Evolutionary conservation across 2,113 vertebrate genomes (phyloP), one percentile per base, ranked within the genome.

Genomic region (Accipiter cooperii): DNA sequence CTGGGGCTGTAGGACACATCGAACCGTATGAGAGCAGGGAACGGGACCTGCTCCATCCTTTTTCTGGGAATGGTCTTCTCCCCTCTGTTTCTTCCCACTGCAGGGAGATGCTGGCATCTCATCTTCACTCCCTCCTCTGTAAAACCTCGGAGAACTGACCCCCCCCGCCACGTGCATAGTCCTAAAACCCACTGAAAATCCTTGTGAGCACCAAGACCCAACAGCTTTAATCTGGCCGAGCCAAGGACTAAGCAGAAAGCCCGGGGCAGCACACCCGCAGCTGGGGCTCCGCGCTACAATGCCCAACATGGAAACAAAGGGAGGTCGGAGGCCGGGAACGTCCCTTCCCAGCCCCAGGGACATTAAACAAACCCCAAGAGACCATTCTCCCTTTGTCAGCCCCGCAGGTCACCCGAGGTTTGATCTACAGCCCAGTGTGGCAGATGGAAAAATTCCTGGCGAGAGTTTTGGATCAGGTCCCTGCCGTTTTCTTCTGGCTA

Each of bases 301-400:
- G 91, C 96, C 60, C 94, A 46, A 12, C 57, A 26, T 0, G 0
- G 90, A 89, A 97, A 95, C 96, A 96, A 96, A 97, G 91, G 28
- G 6, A 74, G 49, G 33, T 6, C 0, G 9, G 55, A 57, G 77
- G 38, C 61, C 0, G 20, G 91, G 96, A 97, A 97, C 78, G 91
- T 93, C 96, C 96, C 58, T 97, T 95, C 65, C 94, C 95, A 44
- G 87, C 66, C 82, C 54, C 15, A 1, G 75, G 95, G 95, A 96
- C 96, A 97, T 93, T 77, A 96, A 97, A 96, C 91, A 97, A 97
- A 95, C 65, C 94, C 94, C 81, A 7, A 57, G 69, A 52, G 76
- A 12, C 87, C 91, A 74, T 96, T 95, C 66, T 83, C 61, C 63
- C 46, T 89, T 85, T 93, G 94, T 69, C 89, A 89, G 92, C 64